Conservation (phyloP, 2,113 vertebrate species). For the Calidris pygmaea region DNA sequence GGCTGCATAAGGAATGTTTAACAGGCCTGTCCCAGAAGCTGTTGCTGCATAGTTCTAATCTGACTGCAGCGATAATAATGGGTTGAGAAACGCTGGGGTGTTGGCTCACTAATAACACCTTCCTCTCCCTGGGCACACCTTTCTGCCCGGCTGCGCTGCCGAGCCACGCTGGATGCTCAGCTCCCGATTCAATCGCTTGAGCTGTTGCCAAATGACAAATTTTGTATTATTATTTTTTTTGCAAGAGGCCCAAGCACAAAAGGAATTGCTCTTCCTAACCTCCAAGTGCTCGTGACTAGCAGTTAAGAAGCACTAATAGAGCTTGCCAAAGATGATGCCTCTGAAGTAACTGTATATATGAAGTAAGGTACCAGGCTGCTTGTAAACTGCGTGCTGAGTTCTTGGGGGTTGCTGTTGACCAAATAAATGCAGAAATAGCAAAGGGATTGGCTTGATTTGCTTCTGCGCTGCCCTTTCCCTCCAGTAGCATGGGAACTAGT, state of each 20-base stretch:
- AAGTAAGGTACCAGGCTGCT: neutral
- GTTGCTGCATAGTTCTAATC: neutral
- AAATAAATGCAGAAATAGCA: neutral
- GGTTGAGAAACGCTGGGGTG: conserved; percentile 1
- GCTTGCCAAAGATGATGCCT: neutral
- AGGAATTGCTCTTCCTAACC: neutral
- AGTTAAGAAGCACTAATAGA: neutral
- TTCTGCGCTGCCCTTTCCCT: neutral
- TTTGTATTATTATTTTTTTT: neutral
- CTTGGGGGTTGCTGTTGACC: neutral
- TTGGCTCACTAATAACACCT: conserved; percentile 10
- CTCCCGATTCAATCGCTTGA: neutral
- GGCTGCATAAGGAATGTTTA: neutral
- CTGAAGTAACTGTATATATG: neutral
- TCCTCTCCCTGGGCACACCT: conserved; percentile 22
- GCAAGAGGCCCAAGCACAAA: neutral
- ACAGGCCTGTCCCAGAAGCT: neutral
- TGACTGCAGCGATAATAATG: neutral
- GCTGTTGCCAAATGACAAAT: neutral
- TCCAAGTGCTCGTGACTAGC: neutral
- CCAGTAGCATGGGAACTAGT: neutral
- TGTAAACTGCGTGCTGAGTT: neutral
- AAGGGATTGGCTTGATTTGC: neutral
- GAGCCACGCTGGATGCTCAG: neutral
- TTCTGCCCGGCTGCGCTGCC: neutral